A percentile compares a stretch with the other conserved stretches of the same genome.
phyloP scores from a whole-genome alignment of 2,113 vertebrate species.

The Centropus bengalensis region DNA sequence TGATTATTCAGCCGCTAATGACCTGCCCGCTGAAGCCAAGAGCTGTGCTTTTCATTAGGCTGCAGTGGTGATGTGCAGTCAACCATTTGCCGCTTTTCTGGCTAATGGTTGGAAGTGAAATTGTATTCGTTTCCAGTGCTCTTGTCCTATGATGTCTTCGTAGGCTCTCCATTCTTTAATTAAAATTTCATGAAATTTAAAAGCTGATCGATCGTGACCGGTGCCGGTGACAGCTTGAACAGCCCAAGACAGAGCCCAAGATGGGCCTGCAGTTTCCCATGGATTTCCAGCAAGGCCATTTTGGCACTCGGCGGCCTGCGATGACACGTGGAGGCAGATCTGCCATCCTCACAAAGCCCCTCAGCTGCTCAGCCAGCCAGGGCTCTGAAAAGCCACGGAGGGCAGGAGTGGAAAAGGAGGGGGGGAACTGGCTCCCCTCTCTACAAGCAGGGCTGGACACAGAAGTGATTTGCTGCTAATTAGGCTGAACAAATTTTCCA shows the following conservation, averaged over 20 bases:
- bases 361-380: neutral
- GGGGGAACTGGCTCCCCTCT: neutral
- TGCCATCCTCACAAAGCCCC: neutral
- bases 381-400: neutral
- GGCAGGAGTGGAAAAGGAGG: neutral
- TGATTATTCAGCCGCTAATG: slow-evolving; percentile 71
- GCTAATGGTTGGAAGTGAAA: slow-evolving; percentile 61
- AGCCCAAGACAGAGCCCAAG: neutral
- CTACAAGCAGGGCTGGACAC: neutral
- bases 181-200: slow-evolving; percentile 55
- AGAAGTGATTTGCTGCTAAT: slow-evolving; percentile 54
- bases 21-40: slow-evolving; percentile 34
- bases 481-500: slow-evolving; percentile 43
- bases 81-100: slow-evolving; percentile 56
- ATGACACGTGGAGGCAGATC: neutral
- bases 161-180: slow-evolving; percentile 35
- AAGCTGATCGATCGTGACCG: slow-evolving; percentile 3
- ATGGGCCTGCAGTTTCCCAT: neutral
- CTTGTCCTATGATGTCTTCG: slow-evolving; percentile 19
- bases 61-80: slow-evolving; percentile 49
- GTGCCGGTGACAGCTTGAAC: neutral
- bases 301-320: neutral
- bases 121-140: slow-evolving; percentile 48
- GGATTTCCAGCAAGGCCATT: slow-evolving; percentile 10
- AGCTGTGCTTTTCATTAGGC: slow-evolving; percentile 57